Evolutionary conservation across 2,113 vertebrate genomes (phyloP).

Genomic region (Oxyura jamaicensis): DNA sequence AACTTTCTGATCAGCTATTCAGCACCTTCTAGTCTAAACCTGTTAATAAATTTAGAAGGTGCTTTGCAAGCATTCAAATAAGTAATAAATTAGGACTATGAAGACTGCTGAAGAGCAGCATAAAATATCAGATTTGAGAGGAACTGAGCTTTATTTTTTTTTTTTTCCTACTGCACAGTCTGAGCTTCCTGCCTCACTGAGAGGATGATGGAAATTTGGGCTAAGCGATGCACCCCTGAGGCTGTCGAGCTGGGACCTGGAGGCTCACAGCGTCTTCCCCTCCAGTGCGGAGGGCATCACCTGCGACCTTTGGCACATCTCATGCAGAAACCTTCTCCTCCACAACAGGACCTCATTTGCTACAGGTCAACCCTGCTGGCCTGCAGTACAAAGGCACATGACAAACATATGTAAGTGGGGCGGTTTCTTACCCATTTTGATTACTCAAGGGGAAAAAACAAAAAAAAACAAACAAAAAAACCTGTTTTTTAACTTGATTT

Average conservation of each 20-base stretch:
- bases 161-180: not conserved
- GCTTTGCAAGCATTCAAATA: not conserved
- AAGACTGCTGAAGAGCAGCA: not conserved
- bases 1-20: not conserved
- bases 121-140: not conserved
- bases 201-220: not conserved
- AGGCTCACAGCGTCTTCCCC: not conserved
- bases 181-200: not conserved
- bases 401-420: not conserved
- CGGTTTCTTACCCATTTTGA: not conserved
- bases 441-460: not conserved
- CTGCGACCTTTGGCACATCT: not conserved
- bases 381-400: not conserved
- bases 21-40: not conserved
- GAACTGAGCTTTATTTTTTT: not conserved
- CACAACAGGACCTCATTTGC: rapidly evolving
- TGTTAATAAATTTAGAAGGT: not conserved
- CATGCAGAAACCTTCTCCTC: not conserved
- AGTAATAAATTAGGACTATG: not conserved
- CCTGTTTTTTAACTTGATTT: not conserved
- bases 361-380: not conserved
- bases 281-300: not conserved
- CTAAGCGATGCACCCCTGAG: not conserved
- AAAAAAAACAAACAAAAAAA: not conserved
- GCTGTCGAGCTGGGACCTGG: not conserved